These are phyloP conservation scores for Phasianus colchicus DNA, from an alignment of 2,113 vertebrate species.

Conservation along the genomic window DNA sequence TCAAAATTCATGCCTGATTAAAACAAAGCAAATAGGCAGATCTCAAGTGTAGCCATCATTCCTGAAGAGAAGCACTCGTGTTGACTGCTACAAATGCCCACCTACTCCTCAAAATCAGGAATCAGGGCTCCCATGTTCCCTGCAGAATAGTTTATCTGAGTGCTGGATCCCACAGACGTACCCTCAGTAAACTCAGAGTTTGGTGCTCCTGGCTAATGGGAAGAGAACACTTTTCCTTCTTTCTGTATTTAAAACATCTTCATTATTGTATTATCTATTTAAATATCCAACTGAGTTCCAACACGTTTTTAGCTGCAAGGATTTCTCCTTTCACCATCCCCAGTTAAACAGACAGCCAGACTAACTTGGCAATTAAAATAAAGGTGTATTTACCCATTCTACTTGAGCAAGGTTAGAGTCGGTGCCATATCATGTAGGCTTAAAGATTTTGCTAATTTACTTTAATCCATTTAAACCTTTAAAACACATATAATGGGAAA, in stretches of 20 bases:
- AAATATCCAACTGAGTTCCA: background rate
- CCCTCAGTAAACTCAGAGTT: background rate
- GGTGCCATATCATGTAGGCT: constrained; percentile 33
- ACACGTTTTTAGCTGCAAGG: background rate
- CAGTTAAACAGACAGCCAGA: constrained; percentile 30
- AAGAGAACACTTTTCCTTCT: background rate
- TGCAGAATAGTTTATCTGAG: background rate
- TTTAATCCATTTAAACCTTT: constrained; percentile 76
- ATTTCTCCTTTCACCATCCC: constrained; percentile 27
- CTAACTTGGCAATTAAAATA: constrained; percentile 57
- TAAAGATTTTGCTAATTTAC: constrained; percentile 75
- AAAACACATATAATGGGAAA: constrained; percentile 63
- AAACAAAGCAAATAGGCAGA: constrained; percentile 30
- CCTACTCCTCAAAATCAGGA: background rate
- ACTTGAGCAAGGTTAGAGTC: constrained; percentile 6
- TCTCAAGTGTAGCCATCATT: background rate
- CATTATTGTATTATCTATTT: background rate
- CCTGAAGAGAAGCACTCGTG: background rate
- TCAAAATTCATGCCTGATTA: constrained; percentile 3
- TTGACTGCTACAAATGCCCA: background rate
- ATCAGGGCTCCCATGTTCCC: background rate
- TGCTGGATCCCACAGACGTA: background rate
- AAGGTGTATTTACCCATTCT: constrained; percentile 23
- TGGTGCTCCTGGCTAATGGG: background rate
- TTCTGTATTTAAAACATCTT: background rate